phyloP scores from a whole-genome alignment of 1,140 invertebrate species.

The Drosophila littoralis region DNA sequence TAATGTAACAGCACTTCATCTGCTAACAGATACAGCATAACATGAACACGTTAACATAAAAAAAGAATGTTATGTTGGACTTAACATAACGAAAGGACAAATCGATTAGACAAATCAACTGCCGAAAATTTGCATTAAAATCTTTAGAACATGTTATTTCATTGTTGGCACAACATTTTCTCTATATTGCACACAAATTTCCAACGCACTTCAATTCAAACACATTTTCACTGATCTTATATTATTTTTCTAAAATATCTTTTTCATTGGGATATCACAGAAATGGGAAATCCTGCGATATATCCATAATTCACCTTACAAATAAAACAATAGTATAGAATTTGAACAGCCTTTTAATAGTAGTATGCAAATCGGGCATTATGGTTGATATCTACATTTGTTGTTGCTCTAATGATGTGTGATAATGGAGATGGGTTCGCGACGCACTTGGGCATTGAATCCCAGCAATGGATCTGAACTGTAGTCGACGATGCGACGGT shows the following conservation, averaged over 20 bases:
- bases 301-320: not conserved
- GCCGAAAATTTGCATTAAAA: too few species aligned
- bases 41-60: not conserved
- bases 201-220: too few species aligned
- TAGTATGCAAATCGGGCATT: slow-evolving; percentile 13
- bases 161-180: too few species aligned
- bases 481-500: slow-evolving; percentile 84
- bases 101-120: too few species aligned
- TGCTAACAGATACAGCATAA: not conserved
- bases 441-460: slow-evolving; percentile 84
- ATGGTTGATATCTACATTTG: not conserved
- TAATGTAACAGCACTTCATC: not conserved
- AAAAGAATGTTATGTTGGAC: not conserved
- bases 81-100: too few species aligned
- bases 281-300: too few species aligned
- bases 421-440: slow-evolving; percentile 51
- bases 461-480: slow-evolving; percentile 83
- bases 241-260: too few species aligned
- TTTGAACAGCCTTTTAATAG: slow-evolving; percentile 58
- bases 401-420: slow-evolving; percentile 41
- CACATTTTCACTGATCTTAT: too few species aligned
- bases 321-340: slow-evolving; percentile 1
- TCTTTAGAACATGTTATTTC: too few species aligned
- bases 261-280: too few species aligned
- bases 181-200: too few species aligned